A percentile compares a stretch with the other conserved stretches of the same genome.
Conservation (phyloP, 92 coral and sea anemone species). For the Zoanthus sociatus region DNA sequence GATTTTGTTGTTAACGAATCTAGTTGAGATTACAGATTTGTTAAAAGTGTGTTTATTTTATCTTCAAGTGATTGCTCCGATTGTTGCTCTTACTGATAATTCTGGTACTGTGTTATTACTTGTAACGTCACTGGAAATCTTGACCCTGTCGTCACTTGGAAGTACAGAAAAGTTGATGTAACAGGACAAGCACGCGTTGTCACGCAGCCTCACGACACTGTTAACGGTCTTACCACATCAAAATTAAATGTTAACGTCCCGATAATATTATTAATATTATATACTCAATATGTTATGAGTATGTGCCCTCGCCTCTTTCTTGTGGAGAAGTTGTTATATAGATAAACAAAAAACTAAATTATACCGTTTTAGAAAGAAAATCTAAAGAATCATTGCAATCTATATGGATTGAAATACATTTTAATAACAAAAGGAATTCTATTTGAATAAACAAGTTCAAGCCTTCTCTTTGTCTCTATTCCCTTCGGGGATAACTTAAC, state of each 20-base stretch:
- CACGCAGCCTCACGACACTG: not conserved
- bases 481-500: no score
- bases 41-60: not conserved
- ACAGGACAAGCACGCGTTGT: not conserved
- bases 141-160: not conserved
- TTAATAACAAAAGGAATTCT: no score
- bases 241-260: not conserved
- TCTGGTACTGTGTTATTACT: not conserved
- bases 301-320: no score
- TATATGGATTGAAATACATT: no score
- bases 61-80: not conserved
- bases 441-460: no score
- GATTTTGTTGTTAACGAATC: not conserved
- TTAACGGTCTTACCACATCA: not conserved
- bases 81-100: not conserved
- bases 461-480: no score
- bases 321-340: no score
- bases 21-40: not conserved
- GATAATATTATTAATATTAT: no score
- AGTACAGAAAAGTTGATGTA: not conserved
- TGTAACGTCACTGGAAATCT: slow-evolving; percentile 13
- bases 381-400: no score
- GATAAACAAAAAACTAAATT: no score
- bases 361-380: no score
- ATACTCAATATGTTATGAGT: no score